A percentile compares a stretch with the other conserved stretches of the same genome.
Conservation (phyloP, 2,797 vertebrate species). For the Eidolon dupreanum region DNA sequence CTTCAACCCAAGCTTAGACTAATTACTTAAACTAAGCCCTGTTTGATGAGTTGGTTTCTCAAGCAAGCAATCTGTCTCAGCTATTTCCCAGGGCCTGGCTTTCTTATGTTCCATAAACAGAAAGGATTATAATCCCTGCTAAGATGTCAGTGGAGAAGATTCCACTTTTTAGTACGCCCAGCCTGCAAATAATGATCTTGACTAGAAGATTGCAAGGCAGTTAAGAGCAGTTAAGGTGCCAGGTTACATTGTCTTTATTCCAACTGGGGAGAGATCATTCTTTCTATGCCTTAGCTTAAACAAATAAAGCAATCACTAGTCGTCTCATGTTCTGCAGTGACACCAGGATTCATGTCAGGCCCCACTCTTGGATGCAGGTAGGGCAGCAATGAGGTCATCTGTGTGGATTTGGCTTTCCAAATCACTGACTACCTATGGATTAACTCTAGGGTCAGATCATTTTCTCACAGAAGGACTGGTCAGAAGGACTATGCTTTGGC, state of each 20-base stretch:
- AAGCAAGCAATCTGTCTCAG: slow-evolving; percentile 23
- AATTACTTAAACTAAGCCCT: not conserved
- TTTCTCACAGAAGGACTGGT: not conserved
- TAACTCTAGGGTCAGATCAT: not conserved
- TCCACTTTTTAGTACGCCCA: not conserved
- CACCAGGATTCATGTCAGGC: not conserved
- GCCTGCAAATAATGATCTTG: slow-evolving; percentile 51
- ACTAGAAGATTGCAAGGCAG: slow-evolving; percentile 30
- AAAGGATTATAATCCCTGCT: slow-evolving; percentile 31
- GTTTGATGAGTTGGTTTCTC: slow-evolving; percentile 39
- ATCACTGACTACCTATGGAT: not conserved
- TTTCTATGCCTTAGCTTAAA: not conserved
- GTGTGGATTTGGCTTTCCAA: not conserved
- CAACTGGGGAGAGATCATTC: not conserved
- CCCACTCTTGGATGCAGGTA: not conserved
- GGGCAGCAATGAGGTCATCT: not conserved
- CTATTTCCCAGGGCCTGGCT: slow-evolving; percentile 26
- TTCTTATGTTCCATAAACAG: not conserved
- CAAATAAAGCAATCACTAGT: not conserved
- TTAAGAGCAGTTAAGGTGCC: slow-evolving; percentile 17
- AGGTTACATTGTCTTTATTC: slow-evolving; percentile 25
- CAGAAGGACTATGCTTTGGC: not conserved
- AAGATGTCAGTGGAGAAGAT: not conserved
- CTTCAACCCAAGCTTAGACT: not conserved
- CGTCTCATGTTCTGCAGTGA: not conserved